These are phyloP conservation scores for Vultur gryphus DNA, from an alignment of 2,797 vertebrate species.

Conservation along the genomic window DNA sequence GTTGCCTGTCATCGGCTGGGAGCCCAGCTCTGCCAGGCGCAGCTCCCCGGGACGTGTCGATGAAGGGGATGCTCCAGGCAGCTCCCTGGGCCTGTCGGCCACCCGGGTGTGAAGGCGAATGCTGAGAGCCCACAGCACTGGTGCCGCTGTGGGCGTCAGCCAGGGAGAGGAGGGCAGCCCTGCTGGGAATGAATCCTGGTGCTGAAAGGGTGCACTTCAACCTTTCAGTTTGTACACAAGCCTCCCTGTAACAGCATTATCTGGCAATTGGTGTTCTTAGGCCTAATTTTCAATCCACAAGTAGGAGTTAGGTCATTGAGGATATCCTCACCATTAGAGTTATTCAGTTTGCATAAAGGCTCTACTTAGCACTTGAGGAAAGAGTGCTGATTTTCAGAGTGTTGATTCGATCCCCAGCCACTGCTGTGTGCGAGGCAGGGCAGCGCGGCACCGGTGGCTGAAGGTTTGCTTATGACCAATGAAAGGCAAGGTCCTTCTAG, in stretches of 20 bases:
- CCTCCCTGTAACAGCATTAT: conserved; percentile 67
- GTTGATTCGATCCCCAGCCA: conserved; percentile 41
- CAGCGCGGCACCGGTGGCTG: neutral
- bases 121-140: conserved; percentile 64
- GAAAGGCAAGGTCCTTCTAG: neutral
- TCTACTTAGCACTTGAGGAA: conserved; percentile 73
- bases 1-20: conserved; percentile 74
- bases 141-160: neutral
- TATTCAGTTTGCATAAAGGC: conserved; percentile 71
- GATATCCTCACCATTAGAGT: conserved; percentile 72
- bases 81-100: conserved; percentile 72
- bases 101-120: conserved; percentile 73
- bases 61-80: conserved; percentile 80
- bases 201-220: conserved; percentile 86
- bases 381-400: conserved; percentile 67
- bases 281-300: conserved; percentile 73
- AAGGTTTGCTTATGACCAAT: neutral
- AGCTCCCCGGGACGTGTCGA: conserved; percentile 77
- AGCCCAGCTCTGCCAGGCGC: conserved; percentile 38
- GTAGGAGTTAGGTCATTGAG: conserved; percentile 74
- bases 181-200: conserved; percentile 62
- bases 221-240: conserved; percentile 80
- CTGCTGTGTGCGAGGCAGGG: neutral
- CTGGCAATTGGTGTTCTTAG: conserved; percentile 73
- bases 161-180: neutral